Base-by-base conservation (phyloP, 92 coral and sea anemone genomes). In the Phenganax stokvisi region DNA sequence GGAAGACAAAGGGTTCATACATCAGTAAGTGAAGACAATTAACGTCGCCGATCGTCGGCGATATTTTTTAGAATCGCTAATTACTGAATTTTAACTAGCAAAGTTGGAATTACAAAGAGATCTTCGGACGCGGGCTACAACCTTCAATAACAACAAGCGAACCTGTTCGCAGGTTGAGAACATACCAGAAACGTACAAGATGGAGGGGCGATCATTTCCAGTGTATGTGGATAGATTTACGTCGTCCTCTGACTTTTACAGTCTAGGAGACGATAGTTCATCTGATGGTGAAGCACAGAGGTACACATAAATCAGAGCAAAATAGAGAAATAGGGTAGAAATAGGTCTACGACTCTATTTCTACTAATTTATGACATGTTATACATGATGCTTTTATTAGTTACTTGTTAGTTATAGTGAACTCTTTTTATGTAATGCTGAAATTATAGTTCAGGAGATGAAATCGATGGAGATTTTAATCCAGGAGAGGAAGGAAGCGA, bases 381-480 rank as follows among this genome's bases (percentile, higher is more conserved):
- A 69, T 30, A 27, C 30, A 15, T 69, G 13, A 0, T 15, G 8
- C 55, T 12, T 31, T 12, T 7, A n/a, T 51, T 28, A 7, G 54
- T 31, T 44, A 12, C n/a, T n/a, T n/a, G n/a, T n/a, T n/a, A n/a
- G n/a, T n/a, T n/a, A n/a, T n/a, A 47, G n/a, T 47, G 27, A 44
- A 44, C 51, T 5, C 53, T 81, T 25, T 16, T 13, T 63, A 63
- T 68, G 6, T 17, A 53, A 9, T 12, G 54, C 9, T 67, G 6
- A 55, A 71, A n/a, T 51, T 64, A 30, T 82, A 90, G 93, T 61
- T 90, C 93, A 74, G 93, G 81, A n/a, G 91, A 90, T 60, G 93
- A 90, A 61, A 71, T 88, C 76, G 86, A 78, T 20, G 75, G 66
- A 13, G 59, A 83, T 17, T 57, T 59, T 28, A 56, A 56, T 53